Conservation (phyloP, 2,888 invertebrate species). For the Drosophila setosimentum region DNA sequence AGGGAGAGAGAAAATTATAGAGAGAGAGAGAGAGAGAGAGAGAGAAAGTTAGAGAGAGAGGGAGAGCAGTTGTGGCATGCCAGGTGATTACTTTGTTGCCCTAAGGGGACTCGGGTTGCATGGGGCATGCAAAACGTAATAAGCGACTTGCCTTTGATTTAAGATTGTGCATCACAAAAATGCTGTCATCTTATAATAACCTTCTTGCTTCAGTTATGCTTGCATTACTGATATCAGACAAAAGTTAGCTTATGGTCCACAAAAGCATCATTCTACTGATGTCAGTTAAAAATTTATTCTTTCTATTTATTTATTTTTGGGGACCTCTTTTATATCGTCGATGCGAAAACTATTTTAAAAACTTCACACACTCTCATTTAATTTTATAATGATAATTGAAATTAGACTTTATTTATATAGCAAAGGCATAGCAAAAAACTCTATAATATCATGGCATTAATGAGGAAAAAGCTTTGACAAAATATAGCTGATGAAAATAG, state of each 20-base stretch:
- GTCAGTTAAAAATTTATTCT: no score
- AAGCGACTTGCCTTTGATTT: slow-evolving; percentile 41
- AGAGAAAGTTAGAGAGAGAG: not conserved
- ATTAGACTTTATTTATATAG: no score
- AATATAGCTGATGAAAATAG: not conserved
- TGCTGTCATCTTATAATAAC: slow-evolving; percentile 11
- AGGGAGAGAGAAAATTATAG: not conserved
- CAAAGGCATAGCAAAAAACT: no score
- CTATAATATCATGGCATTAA: no score
- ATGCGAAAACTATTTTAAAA: no score
- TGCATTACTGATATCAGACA: no score
- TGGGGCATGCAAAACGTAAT: slow-evolving; percentile 21
- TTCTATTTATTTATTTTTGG: no score
- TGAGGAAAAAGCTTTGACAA: not conserved
- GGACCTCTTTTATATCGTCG: no score
- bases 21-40: not conserved
- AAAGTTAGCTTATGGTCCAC: not conserved
- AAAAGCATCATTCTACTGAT: not conserved
- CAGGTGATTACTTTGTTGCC: slow-evolving; percentile 56
- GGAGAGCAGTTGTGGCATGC: slow-evolving; percentile 22
- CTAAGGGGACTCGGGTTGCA: slow-evolving; percentile 12
- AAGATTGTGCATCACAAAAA: slow-evolving; percentile 8
- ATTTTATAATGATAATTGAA: no score
- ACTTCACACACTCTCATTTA: no score
- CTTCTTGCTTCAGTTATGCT: not conserved